Conservation (phyloP, 2,888 invertebrate species). For the Drosophila kanekoi region DNA sequence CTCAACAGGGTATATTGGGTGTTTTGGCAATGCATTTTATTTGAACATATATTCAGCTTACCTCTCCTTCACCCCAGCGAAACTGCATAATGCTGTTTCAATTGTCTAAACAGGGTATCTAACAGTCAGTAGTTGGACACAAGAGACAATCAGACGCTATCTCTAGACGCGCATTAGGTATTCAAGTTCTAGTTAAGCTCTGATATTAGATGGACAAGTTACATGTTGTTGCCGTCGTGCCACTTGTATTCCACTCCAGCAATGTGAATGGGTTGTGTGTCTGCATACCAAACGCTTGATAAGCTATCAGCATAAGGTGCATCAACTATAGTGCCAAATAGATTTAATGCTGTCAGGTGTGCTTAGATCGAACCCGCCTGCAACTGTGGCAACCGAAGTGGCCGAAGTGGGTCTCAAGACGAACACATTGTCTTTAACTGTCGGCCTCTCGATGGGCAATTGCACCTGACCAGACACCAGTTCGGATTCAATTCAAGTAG, state of each 20-base stretch:
- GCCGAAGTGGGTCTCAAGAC: not conserved
- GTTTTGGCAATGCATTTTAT: too few relatives aligned
- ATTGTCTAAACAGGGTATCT: not conserved
- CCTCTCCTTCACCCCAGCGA: too few relatives aligned
- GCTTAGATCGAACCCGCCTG: not conserved
- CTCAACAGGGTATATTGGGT: not conserved
- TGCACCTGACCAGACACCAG: constrained; percentile 29
- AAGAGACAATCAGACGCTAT: not conserved
- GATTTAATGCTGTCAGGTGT: not conserved
- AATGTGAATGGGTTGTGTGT: constrained; percentile 1
- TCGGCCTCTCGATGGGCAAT: constrained; percentile 29
- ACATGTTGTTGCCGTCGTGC: not conserved
- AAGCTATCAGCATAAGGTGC: constrained; percentile 13
- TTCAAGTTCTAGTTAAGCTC: constrained; percentile 41
- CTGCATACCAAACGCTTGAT: constrained; percentile 12
- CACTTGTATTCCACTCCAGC: not conserved
- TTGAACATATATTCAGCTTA: too few relatives aligned
- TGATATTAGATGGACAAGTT: constrained; percentile 1
- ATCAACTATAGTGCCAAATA: not conserved
- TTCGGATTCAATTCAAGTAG: constrained; percentile 67
- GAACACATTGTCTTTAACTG: constrained; percentile 31
- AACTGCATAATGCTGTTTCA: too few relatives aligned
- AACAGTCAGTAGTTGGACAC: not conserved
- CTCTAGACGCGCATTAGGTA: not conserved
- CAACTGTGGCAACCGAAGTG: constrained; percentile 27